Base-by-base conservation (phyloP, 2,888 invertebrate species). In the Lycocerus yunnanus region DNA sequence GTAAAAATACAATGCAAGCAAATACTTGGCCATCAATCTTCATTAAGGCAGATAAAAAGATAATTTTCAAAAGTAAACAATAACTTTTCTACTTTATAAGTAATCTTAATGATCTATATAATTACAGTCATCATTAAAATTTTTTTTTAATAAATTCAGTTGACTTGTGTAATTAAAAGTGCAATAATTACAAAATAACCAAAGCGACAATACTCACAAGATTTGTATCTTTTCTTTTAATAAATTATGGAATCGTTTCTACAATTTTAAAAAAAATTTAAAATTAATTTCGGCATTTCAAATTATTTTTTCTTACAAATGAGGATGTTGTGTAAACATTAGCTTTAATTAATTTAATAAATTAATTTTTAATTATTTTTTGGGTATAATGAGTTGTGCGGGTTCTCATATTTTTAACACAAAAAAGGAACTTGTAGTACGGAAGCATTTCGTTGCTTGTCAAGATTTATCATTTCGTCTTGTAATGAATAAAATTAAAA, bases 251-350 rank as follows among this genome's bases (percentile, higher is more conserved):
- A 68, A 68, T 43, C 63, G 43, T 61, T 63, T 59, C 59, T 65
- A 18, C 60, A 14, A 43, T 72, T 72, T 71, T 58, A 21, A 67
- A 71, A 15, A 68, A 18, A 63, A 18, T 58, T 27, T 43, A 6
- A 13, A n/a, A 43, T 43, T 43, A 43, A 43, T 43, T 43, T 43
- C 8, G 43, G n/a, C 15, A 24, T 68, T 68, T 61, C 21, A 27
- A 58, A 63, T 69, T 69, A 60, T 69, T 43, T 60, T 69, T 63
- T 61, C 24, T 20, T 24, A n/a, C 15, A 59, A 66, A 68, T 72
- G 67, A 72, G 68, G 68, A 72, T 63, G 68, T 72, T 72, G 58
- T 63, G 14, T 72, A 72, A 66, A 71, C 66, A 60, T 60, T 43
- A n/a, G 43, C 6, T 43, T n/a, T 67, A 72, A 68, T 72, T 67